Evolutionary conservation across 2,113 vertebrate species (phyloP).

Genomic region (Donacobius atricapilla): DNA sequence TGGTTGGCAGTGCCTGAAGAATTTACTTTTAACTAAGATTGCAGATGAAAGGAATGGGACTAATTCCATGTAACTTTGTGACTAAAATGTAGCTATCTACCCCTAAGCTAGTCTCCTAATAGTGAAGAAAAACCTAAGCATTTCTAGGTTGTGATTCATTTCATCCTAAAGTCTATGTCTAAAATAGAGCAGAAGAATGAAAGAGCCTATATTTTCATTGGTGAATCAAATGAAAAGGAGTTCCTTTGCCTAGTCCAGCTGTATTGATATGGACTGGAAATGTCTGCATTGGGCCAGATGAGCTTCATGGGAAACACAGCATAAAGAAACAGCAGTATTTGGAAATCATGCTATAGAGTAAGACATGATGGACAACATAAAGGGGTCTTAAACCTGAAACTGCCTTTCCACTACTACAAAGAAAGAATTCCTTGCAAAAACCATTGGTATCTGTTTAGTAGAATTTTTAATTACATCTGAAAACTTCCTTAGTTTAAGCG

Average conservation of each 20-base stretch:
- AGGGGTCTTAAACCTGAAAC: background rate
- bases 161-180: background rate
- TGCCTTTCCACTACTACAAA: background rate
- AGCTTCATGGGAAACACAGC: background rate
- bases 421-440: background rate
- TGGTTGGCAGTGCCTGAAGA: background rate
- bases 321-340: background rate
- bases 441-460: background rate
- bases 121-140: background rate
- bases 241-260: background rate
- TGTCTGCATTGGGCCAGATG: background rate
- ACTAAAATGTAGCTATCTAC: background rate
- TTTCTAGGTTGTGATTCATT: background rate
- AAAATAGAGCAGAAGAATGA: background rate
- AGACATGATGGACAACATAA: background rate
- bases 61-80: background rate
- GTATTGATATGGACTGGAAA: background rate
- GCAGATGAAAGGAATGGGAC: background rate
- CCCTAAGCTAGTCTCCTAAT: background rate
- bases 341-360: background rate
- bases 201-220: background rate
- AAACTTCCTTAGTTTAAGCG: background rate
- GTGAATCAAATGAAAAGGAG: background rate
- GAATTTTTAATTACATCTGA: background rate
- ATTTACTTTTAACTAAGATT: background rate